Conservation (phyloP, 1,140 invertebrate genomes). For the Tyrophagus putrescentiae region DNA sequence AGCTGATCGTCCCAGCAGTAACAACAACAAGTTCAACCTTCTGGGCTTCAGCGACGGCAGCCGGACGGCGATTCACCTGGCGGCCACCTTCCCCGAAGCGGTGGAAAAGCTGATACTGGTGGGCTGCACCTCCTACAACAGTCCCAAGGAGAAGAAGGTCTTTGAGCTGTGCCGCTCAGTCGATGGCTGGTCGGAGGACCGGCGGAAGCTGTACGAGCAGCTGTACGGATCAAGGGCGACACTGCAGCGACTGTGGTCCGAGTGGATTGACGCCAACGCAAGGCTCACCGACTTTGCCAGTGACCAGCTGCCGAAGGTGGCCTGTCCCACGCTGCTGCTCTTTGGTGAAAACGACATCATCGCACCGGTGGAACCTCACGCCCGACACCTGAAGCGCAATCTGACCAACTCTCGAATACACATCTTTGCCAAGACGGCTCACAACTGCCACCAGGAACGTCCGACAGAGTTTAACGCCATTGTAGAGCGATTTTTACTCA, state of each 20-base stretch:
- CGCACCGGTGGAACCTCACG: slow-evolving; percentile 17
- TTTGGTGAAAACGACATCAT: slow-evolving; percentile 22
- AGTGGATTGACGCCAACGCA: slow-evolving; percentile 14
- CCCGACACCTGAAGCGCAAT: neutral
- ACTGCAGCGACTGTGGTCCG: slow-evolving; percentile 17
- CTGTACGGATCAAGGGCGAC: slow-evolving; percentile 18
- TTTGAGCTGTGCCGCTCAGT: slow-evolving; percentile 3
- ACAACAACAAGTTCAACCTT: slow-evolving; percentile 27
- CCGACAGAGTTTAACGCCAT: slow-evolving; percentile 18
- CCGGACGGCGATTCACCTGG: slow-evolving; percentile 15
- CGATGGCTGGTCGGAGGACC: neutral
- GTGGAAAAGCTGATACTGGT: slow-evolving; percentile 19
- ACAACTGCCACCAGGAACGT: slow-evolving; percentile 15
- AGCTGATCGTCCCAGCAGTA: neutral
- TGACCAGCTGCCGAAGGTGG: neutral
- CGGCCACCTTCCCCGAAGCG: neutral
- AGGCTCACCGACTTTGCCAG: neutral
- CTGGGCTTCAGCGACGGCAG: slow-evolving; percentile 23
- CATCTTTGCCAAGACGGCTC: slow-evolving; percentile 19
- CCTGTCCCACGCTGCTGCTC: slow-evolving; percentile 20
- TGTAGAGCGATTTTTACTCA: slow-evolving; percentile 16
- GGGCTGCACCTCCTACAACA: slow-evolving; percentile 10
- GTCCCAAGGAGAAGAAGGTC: slow-evolving; percentile 12
- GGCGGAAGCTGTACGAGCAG: slow-evolving; percentile 6
- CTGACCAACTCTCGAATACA: slow-evolving; percentile 1